These are phyloP conservation scores for Dicyrtoma fusca DNA, from an alignment of 2,888 invertebrate genomes.

Conservation along the genomic window DNA sequence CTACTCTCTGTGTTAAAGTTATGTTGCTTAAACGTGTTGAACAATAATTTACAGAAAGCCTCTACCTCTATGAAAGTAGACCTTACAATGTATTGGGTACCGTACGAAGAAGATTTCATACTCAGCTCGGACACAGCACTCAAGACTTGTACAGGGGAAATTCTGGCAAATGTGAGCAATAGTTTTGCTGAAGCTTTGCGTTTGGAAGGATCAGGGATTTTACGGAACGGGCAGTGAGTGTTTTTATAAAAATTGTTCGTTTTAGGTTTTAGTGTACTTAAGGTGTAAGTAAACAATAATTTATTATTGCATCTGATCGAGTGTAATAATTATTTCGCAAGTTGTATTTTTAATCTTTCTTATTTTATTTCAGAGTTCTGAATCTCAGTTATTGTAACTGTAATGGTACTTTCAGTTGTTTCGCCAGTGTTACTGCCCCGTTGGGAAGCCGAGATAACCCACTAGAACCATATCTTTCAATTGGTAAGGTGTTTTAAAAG, in stretches of 20 bases:
- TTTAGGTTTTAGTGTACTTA: no score
- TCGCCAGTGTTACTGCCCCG: neutral
- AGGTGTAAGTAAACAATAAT: no score
- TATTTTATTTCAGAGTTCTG: slow-evolving; percentile 7
- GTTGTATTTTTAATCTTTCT: no score
- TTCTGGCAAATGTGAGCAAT: slow-evolving; percentile 8
- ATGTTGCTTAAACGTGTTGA: no score
- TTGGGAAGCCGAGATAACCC: slow-evolving; percentile 6
- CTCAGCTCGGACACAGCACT: slow-evolving; percentile 6
- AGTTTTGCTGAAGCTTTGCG: slow-evolving; percentile 5
- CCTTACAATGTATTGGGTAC: slow-evolving; percentile 26
- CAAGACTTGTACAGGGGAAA: slow-evolving; percentile 1
- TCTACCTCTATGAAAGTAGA: neutral
- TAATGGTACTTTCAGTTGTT: slow-evolving; percentile 3
- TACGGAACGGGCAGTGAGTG: slow-evolving; percentile 9
- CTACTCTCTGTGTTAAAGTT: no score
- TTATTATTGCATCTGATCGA: no score
- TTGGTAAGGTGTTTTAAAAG: slow-evolving; percentile 9
- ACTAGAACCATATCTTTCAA: slow-evolving; percentile 11
- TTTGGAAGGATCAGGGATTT: slow-evolving; percentile 12
- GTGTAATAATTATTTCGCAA: slow-evolving; percentile 1
- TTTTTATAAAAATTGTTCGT: no score
- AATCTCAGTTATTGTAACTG: slow-evolving; percentile 17
- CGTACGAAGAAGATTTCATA: neutral
- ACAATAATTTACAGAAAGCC: neutral